Evolutionary conservation across 2,797 vertebrate genomes (phyloP), one percentile per base, ranked within the genome.

Genomic region (Prunella strophiata): DNA sequence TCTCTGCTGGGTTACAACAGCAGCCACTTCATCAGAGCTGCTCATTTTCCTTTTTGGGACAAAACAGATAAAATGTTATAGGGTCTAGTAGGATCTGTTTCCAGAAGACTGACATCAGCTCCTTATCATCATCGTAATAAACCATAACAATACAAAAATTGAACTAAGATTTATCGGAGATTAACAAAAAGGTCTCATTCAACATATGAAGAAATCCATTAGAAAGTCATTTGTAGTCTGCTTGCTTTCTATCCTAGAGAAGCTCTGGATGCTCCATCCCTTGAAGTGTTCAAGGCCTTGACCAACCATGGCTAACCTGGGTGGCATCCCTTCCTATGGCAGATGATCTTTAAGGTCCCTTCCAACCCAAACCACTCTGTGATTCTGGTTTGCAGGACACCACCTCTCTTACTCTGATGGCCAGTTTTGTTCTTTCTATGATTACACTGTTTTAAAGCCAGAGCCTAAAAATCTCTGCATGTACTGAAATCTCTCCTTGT

Each of bases 11-110:
- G 11, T 73, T 84, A 16, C 34, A 86, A 57, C 11, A 61, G 17
- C 0, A 0, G 7, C 29, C 34, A 43, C 40, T 13, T 80, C 3
- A 2, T 48, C 3, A 3, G 55, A 89, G 51, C 51, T 80, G 36
- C 11, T 92, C 17, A 18, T 27, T 85, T 71, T 42, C 26, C 7
- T 51, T 62, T 82, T 40, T 15, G 14, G 43, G 51, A 48, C 21
- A 70, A 54, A 54, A 48, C 4, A 66, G 19, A 38, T 52, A 48
- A 82, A 80, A 52, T 66, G 51, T 25, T 17, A 42, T 0, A 4
- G 29, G 22, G 2, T 79, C 88, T 57, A 84, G 55, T 22, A 84
- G 70, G 26, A 75, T 54, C 26, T 3, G 0, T 81, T 93, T 84
- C 36, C 27, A 81, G 29, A 25, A 51, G 16, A 73, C 27, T 34